Evolutionary conservation across 2,797 vertebrate genomes (phyloP).

Genomic region (Basileuterus tristriatus): DNA sequence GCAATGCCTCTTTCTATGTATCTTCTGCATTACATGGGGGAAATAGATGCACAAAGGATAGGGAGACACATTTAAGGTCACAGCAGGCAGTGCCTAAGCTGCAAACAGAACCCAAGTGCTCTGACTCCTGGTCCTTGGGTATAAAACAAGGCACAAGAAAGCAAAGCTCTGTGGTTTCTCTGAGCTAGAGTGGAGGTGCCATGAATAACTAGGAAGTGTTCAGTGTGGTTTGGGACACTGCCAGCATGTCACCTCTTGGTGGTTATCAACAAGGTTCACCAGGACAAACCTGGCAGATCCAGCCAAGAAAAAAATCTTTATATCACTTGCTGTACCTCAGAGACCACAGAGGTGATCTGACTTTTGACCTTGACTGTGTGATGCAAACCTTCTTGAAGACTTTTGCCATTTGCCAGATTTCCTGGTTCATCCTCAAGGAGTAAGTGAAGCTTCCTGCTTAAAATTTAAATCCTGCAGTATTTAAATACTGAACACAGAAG

Average conservation of each 20-base stretch:
- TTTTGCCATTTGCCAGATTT: neutral
- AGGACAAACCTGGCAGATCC: neutral
- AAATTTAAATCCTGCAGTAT: slow-evolving; percentile 9
- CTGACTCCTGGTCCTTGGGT: neutral
- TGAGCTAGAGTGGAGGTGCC: neutral
- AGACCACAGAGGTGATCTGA: neutral
- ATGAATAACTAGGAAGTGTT: neutral
- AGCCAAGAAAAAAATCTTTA: neutral
- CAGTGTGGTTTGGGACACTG: neutral
- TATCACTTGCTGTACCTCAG: neutral
- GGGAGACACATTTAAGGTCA: neutral
- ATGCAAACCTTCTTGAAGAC: neutral
- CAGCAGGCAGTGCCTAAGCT: neutral
- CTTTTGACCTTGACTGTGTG: neutral
- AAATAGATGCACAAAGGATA: neutral
- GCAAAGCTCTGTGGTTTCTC: neutral
- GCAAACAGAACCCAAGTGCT: neutral
- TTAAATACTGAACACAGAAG: slow-evolving; percentile 32
- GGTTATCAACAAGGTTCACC: neutral
- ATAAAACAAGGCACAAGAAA: neutral
- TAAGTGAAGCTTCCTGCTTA: slow-evolving; percentile 12
- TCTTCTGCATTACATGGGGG: neutral
- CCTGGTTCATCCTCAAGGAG: neutral
- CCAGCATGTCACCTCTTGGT: neutral
- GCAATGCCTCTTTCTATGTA: neutral